Percentiles rank a stretch among this genome's conserved stretches.
phyloP scores from a whole-genome alignment of 2,113 vertebrate species.

The Columba livia region DNA sequence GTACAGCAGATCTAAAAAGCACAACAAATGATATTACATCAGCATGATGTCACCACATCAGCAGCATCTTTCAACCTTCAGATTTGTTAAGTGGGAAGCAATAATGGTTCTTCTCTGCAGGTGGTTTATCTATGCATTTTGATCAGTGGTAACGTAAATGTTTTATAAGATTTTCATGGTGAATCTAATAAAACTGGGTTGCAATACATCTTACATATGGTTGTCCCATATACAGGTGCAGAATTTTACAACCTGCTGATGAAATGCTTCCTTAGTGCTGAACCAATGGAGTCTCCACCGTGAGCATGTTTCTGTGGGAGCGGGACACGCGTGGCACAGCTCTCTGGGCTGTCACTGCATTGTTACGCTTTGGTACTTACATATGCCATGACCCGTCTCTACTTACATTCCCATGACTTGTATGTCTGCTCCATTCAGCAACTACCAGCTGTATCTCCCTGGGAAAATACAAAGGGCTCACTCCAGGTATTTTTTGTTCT shows the following conservation, averaged over 20 bases:
- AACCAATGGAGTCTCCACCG: no score
- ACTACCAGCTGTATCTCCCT: not conserved
- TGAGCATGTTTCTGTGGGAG: no score
- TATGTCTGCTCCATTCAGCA: not conserved
- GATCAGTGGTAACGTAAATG: not conserved
- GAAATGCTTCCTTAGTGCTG: no score
- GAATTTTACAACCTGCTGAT: no score
- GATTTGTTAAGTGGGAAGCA: not conserved
- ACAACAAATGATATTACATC: not conserved
- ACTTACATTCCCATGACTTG: no score
- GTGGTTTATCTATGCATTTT: not conserved
- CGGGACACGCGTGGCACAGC: no score
- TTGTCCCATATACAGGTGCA: no score
- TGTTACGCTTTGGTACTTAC: not conserved
- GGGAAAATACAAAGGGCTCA: not conserved
- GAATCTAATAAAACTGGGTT: not conserved
- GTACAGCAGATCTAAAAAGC: not conserved
- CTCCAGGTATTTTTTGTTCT: not conserved
- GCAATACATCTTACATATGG: not conserved
- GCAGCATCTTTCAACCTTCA: not conserved
- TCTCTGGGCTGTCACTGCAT: not conserved
- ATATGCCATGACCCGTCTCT: not conserved
- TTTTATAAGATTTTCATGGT: not conserved
- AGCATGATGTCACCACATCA: not conserved
- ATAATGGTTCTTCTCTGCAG: not conserved